Evolutionary conservation across 23 tunicate species (phyloP), one percentile per base, ranked within the genome.

Genomic region (Botrylloides violaceus): DNA sequence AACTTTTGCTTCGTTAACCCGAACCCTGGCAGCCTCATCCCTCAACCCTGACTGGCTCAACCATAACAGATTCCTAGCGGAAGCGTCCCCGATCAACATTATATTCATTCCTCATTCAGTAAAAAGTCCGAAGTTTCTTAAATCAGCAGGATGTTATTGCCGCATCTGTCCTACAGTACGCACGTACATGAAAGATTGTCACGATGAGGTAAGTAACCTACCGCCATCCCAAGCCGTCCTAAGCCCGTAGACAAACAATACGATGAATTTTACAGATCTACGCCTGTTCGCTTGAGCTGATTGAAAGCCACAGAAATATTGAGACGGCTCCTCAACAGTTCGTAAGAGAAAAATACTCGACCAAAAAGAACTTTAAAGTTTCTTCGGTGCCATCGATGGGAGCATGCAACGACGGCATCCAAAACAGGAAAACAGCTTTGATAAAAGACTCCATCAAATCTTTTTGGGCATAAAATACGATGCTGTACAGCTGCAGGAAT

Each of bases 271-370:
- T 37, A 12, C 74, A 68, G 74, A 35, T 68, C 1, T 68, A 43
- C 58, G 74, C 74, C 1, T 68, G 74, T 43, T 38, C 74, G 5
- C 47, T 68, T 1, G 74, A 68, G 22, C 74, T 68, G 58, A 23
- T 43, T 43, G 20, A 23, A 1, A 68, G 29, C 37, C 74, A 68
- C 58, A 21, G 30, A 39, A 23, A 30, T 23, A 68, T 68, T 4
- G 26, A 20, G 26, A 32, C 74, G 5, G 74, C 58, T 0, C 58
- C 74, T 24, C 74, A 68, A 22, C 61, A 68, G 37, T 68, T 68
- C 2, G 74, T 68, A n/a, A 38, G 30, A 24, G 74, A 68, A 30
- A 68, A 68, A 43, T 68, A 68, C 37, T 21, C 74, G 19, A 68
- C 29, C 47, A 68, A 68, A 28, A 68, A 68, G 28, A 25, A 68